Evolutionary conservation across 2,888 invertebrate genomes (phyloP), one percentile per base, ranked within the genome.

Genomic region (Acanthosepion lycidas): DNA sequence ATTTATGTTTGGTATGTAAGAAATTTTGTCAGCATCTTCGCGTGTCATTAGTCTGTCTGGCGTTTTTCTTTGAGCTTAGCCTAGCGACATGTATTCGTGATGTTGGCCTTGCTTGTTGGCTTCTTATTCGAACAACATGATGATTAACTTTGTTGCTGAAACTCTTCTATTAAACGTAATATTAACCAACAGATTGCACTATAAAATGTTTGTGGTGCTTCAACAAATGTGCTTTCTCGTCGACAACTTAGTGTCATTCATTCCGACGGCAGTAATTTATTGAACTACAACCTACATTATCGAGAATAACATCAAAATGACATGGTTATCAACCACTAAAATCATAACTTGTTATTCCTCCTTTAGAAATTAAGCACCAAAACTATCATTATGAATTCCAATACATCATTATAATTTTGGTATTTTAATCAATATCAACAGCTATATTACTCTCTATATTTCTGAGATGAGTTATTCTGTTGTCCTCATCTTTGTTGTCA

Each of bases 11-110:
- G 78, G 78, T n/a, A 78, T 78, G 78, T n/a, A 12, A n/a, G 78
- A 78, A 33, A 78, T 78, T 78, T 78, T 78, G 78, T 78, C 78
- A 78, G 78, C 78, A 78, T 78, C 78, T 78, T 78, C n/a, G n/a
- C n/a, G 78, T n/a, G 8, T 78, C 78, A 78, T 78, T 78, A 78
- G 78, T 78, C 15, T 12, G 78, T 78, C n/a, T n/a, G 78, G n/a
- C 78, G 78, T 78, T n/a, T 78, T 18, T 33, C 78, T 78, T 78
- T 78, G 78, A 78, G 78, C n/a, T 33, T 33, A 33, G n/a, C 78
- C 78, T 15, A 78, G 78, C n/a, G 78, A 78, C 78, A 78, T n/a
- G n/a, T n/a, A 12, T n/a, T 78, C 18, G 78, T 33, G n/a, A 33
- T 78, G 78, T 78, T 33, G n/a, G n/a, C 78, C 78, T 5, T 18